These are phyloP conservation scores for Tetrapedia diversipes DNA, from an alignment of 2,888 invertebrate species.

Conservation along the genomic window DNA sequence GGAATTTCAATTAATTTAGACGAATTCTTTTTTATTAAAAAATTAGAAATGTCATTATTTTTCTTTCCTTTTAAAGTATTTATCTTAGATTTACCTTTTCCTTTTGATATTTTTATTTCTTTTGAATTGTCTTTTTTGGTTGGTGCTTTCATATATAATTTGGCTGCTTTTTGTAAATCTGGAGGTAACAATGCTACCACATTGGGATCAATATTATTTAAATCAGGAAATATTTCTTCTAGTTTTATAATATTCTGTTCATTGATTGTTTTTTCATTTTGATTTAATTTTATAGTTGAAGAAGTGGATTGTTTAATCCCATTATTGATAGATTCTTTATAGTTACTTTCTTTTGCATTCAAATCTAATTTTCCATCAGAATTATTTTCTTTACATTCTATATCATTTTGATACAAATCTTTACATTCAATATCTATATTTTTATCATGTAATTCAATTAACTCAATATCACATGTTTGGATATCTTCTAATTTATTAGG, in stretches of 20 bases:
- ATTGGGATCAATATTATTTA: slow-evolving; percentile 80
- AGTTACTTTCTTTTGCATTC: background rate
- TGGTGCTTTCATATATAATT: slow-evolving; percentile 65
- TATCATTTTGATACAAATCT: slow-evolving; percentile 1
- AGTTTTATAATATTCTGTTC: slow-evolving; percentile 53
- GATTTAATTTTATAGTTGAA: background rate
- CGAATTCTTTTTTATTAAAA: slow-evolving; percentile 82
- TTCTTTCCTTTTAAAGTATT: slow-evolving; percentile 54
- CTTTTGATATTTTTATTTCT: slow-evolving; percentile 57
- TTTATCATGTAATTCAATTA: slow-evolving; percentile 15
- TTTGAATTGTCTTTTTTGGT: slow-evolving; percentile 52
- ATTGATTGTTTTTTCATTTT: background rate
- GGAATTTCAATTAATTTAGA: slow-evolving; percentile 76
- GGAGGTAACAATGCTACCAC: slow-evolving; percentile 81
- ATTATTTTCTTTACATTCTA: background rate
- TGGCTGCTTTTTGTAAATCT: slow-evolving; percentile 79
- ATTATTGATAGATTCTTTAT: background rate
- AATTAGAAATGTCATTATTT: slow-evolving; percentile 78
- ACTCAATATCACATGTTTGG: background rate
- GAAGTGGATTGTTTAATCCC: slow-evolving; percentile 1
- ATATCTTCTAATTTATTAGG: slow-evolving; percentile 8
- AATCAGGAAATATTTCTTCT: slow-evolving; percentile 83
- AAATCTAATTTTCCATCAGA: background rate
- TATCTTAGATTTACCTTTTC: slow-evolving; percentile 62
- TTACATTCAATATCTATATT: background rate